These are phyloP conservation scores for Brienomyrus brachyistius DNA, from an alignment of 2,113 vertebrate species.

Conservation along the genomic window DNA sequence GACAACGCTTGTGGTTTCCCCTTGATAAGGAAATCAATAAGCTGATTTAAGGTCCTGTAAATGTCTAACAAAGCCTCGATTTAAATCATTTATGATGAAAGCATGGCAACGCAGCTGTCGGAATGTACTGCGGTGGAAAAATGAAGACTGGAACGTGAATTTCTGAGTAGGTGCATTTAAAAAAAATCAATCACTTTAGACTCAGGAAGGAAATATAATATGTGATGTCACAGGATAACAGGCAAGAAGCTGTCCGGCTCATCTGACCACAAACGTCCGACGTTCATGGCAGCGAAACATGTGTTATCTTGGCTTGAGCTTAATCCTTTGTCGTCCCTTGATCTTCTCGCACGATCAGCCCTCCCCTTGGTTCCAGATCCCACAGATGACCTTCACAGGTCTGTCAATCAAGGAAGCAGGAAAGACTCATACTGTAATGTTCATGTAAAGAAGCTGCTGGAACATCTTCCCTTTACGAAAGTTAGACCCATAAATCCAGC, in stretches of 20 bases:
- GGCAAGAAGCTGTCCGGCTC: background rate
- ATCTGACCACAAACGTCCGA: background rate
- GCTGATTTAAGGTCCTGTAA: slow-evolving; percentile 22
- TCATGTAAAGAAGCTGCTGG: background rate
- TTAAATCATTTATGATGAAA: slow-evolving; percentile 22
- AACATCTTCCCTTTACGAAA: background rate
- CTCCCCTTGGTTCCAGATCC: background rate
- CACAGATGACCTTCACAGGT: background rate
- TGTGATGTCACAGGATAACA: background rate
- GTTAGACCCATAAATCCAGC: background rate
- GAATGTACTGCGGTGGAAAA: slow-evolving; percentile 32
- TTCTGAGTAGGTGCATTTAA: slow-evolving; percentile 24
- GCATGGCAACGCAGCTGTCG: slow-evolving; percentile 10
- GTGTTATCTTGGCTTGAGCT: background rate
- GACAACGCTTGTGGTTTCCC: background rate
- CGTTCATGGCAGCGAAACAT: background rate
- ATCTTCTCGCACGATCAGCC: background rate
- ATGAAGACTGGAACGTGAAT: slow-evolving; percentile 20
- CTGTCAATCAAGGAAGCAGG: background rate
- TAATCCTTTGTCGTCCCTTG: background rate
- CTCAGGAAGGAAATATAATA: slow-evolving; percentile 31
- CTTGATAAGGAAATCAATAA: slow-evolving; percentile 24
- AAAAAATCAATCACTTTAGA: slow-evolving; percentile 33
- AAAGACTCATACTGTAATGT: background rate
- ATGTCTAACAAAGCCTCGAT: background rate